Base-by-base conservation (phyloP, 2,888 invertebrate species). In the Atherix ibis region DNA sequence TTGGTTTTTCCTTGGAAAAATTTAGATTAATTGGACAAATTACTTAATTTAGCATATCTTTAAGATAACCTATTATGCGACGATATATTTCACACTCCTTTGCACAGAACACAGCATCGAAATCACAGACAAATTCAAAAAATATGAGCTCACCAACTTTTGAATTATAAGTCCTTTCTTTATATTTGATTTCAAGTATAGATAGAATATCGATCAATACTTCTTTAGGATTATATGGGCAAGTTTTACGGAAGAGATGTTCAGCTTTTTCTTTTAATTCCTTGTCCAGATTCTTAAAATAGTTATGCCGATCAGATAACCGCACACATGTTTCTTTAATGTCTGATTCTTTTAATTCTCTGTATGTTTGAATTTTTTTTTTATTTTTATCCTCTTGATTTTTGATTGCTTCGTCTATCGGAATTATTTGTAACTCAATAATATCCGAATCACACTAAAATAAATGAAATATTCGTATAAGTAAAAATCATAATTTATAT, bases 281-380 rank as follows among this genome's bases (percentile, higher is more conserved):
- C 0, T 42, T 39, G 34, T 46, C 48, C 28, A 49, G 50, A 9
- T 46, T 49, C 15, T 48, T 46, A 28, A 58, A 61, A 35, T 54
- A 58, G 19, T 53, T 51, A 39, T 61, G 60, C 0, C 60, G 49
- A 40, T 61, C 53, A 22, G 46, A 43, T 3, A 61, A 18, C 4
- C 48, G 41, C 2, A 51, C 28, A 0, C 52, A 52, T 5, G 39
- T 39, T 2, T 48, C 46, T 34, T 43, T 46, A 3, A 27, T 34
- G 4, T 48, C 51, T 1, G 50, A 43, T 5, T 61, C 58, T 9
- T 49, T 51, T 1, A 53, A 43, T 31, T 61, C 60, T 2, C 56
- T 52, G 42, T 58, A 61, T 1, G 55, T 53, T 36, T 51, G 54
- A 4, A 59, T 49, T 34, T 52, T 54, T 10, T 39, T 46, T n/a